Evolutionary conservation across 2,797 vertebrate species (phyloP).

Genomic region (Parauchenoglanis ngamensis): DNA sequence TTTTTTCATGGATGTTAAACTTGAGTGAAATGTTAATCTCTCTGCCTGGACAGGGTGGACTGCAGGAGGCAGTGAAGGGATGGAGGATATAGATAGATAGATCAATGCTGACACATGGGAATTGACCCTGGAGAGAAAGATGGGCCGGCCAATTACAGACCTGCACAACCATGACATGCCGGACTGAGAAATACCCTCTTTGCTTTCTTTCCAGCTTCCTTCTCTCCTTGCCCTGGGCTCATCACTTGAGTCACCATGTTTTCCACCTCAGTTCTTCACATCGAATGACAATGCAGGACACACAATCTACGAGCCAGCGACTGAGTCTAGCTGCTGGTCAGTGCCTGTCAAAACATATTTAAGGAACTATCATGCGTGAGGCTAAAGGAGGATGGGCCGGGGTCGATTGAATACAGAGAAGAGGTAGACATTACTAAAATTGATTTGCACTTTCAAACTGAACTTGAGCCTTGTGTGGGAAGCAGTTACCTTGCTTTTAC

Average conservation of each 20-base stretch:
- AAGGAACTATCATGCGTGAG: constrained; percentile 37
- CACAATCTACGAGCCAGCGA: constrained; percentile 47
- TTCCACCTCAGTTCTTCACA: constrained; percentile 44
- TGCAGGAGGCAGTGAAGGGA: constrained; percentile 20
- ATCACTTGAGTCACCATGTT: constrained; percentile 45
- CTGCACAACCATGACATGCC: constrained; percentile 37
- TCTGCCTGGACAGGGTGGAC: constrained; percentile 19
- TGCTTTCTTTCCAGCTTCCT: constrained; percentile 17
- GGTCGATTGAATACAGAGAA: constrained; percentile 7
- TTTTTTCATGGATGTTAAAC: constrained; percentile 12
- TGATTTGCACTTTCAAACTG: constrained; percentile 17
- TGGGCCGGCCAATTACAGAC: constrained; percentile 46
- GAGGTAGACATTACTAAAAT: constrained; percentile 13
- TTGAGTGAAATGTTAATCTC: constrained; percentile 43
- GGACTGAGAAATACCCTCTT: constrained; percentile 28
- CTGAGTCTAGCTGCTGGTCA: constrained; percentile 45
- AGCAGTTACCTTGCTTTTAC: constrained; percentile 38
- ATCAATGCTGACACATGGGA: constrained; percentile 55
- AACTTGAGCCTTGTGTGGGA: constrained; percentile 25
- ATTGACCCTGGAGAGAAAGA: constrained; percentile 51
- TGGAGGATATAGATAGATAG: constrained; percentile 41
- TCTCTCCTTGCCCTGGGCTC: constrained; percentile 37
- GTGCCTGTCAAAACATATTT: constrained; percentile 49
- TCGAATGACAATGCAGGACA: constrained; percentile 41
- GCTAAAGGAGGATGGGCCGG: not conserved